phyloP scores from a whole-genome alignment of 2,797 vertebrate species.

The Manis pentadactyla region DNA sequence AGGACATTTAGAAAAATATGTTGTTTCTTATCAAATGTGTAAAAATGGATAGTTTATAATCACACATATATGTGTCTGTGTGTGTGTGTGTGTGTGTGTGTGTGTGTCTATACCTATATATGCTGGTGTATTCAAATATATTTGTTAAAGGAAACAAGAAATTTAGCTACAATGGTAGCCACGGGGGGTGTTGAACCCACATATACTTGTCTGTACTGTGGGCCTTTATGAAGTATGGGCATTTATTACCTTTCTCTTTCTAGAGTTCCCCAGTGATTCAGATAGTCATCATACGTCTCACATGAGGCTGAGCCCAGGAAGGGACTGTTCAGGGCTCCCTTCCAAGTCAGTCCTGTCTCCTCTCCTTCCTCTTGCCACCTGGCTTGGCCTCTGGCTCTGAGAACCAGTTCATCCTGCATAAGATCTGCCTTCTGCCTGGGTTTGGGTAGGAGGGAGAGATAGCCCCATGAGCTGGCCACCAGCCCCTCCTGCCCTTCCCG shows the following conservation, averaged over 20 bases:
- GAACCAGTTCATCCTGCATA: not conserved
- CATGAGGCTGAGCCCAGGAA: not conserved
- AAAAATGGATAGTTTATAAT: not conserved
- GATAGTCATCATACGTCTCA: not conserved
- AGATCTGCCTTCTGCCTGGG: conserved; percentile 9
- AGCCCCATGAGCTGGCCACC: not conserved
- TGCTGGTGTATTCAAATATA: not conserved
- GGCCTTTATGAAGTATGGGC: not conserved
- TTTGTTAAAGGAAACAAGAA: conserved; percentile 16
- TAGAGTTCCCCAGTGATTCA: not conserved
- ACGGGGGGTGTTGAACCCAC: not conserved
- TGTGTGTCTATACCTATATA: not conserved
- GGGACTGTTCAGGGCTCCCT: not conserved
- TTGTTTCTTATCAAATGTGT: not conserved
- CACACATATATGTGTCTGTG: not conserved
- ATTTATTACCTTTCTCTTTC: not conserved
- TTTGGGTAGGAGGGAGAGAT: conserved; percentile 14
- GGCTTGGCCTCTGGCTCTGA: not conserved
- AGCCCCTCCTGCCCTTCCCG: not conserved
- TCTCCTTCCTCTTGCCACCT: not conserved
- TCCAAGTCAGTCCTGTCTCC: not conserved
- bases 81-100: not conserved
- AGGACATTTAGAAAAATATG: not conserved
- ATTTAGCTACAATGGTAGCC: not conserved
- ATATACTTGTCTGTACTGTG: not conserved